Evolutionary conservation across 1,140 invertebrate genomes (phyloP).

Genomic region (Pentalonia nigronervosa): DNA sequence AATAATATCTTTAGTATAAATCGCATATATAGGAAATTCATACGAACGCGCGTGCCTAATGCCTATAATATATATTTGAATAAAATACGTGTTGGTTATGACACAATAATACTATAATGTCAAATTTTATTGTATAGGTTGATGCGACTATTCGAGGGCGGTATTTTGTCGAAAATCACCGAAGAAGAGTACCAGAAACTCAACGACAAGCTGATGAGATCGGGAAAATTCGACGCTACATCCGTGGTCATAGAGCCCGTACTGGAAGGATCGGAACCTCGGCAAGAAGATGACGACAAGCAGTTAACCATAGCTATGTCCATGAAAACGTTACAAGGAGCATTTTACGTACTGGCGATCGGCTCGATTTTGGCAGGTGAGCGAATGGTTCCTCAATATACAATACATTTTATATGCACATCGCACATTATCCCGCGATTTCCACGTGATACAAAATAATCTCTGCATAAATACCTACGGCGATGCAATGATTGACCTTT

Average conservation of each 20-base stretch:
- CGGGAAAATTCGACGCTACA: neutral
- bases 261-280: slow-evolving; percentile 60
- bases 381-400: neutral
- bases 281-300: slow-evolving; percentile 59
- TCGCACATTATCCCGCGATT: neutral
- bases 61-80: neutral
- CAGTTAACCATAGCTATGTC: slow-evolving; percentile 69
- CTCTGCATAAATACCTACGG: too few relatives aligned
- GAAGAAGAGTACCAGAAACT: slow-evolving; percentile 74
- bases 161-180: slow-evolving; percentile 75
- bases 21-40: neutral
- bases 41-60: neutral
- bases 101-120: neutral
- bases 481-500: neutral
- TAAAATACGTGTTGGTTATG: neutral
- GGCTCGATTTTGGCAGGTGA: slow-evolving; percentile 65
- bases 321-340: slow-evolving; percentile 72
- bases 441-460: neutral
- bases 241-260: slow-evolving; percentile 55
- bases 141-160: slow-evolving; percentile 75
- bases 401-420: too few relatives aligned
- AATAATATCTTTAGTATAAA: neutral
- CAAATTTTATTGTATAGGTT: slow-evolving; percentile 63
- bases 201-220: slow-evolving; percentile 64
- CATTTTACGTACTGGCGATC: slow-evolving; percentile 71